Base-by-base conservation (phyloP, 2,113 vertebrate species). In the Lepisosteus oculatus region DNA sequence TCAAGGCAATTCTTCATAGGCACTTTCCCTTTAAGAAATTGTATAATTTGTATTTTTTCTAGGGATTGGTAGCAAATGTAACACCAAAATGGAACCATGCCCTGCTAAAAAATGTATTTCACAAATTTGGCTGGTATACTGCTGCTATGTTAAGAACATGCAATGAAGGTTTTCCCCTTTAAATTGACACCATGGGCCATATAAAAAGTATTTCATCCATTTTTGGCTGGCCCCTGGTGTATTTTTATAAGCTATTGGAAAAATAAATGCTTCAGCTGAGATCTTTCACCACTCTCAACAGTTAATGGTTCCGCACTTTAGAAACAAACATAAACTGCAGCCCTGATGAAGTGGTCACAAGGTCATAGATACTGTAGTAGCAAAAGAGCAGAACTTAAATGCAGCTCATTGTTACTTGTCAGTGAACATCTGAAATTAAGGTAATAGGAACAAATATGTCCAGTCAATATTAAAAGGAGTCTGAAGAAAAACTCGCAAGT, bases 401-500 rank as follows among this genome's bases (percentile, higher is more conserved):
- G 2, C 13, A 47, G 45, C 43, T 66, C 57, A 65, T 55, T 72
- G 71, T 66, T 65, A 44, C 43, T 65, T 13, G 64, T 45, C 55
- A 6, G 5, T 51, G 47, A 67, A 72, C 51, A 29, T 66, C 66
- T 66, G n/a, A 67, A 44, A 43, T 66, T n/a, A 67, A 44, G 56
- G 55, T 41, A 57, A 17, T 29, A 45, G 4, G 54, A 51, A 72
- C 65, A 66, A 45, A 57, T 41, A 56, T 59, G 55, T 67, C 13
- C 29, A 47, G n/a, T 45, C 47, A 43, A 51, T 9, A 59, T 42
- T 43, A 55, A 29, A 64, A 6, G 29, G 44, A 41, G n/a, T 57
- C 43, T 55, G 5, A 13, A 8, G 55, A 44, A 56, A 41, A 29
- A 55, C 42, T n/a, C 3, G 8, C 44, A 6, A 2, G 6, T 15